Conservation (phyloP, 2,888 invertebrate species). For the Tetheella fluctuosa region DNA sequence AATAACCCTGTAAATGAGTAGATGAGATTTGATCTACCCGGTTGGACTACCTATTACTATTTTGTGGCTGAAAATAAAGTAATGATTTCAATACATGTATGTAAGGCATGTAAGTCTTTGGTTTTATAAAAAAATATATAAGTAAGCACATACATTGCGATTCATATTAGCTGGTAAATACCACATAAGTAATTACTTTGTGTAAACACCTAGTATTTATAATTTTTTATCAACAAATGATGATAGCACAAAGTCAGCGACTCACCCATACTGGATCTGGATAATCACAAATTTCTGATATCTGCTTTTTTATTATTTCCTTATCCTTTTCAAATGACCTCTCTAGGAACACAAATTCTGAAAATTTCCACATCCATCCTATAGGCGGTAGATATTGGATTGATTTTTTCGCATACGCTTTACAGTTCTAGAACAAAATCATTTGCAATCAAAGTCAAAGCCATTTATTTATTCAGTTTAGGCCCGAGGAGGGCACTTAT, state of each 20-base stretch:
- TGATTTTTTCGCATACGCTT: constrained; percentile 97
- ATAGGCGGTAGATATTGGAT: constrained; percentile 95
- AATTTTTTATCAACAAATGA: not conserved
- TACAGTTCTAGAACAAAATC: constrained; percentile 89
- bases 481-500: too few species aligned
- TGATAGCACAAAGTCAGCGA: constrained; percentile 24
- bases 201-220: not conserved
- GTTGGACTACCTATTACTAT: too few species aligned
- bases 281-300: constrained; percentile 92
- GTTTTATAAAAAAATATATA: too few species aligned
- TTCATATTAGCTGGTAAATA: too few species aligned
- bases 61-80: too few species aligned
- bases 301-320: constrained; percentile 90
- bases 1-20: too few species aligned
- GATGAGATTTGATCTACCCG: too few species aligned
- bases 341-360: constrained; percentile 96
- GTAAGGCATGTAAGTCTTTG: too few species aligned
- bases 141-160: too few species aligned
- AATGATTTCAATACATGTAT: too few species aligned
- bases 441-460: not conserved
- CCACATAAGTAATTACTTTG: too few species aligned
- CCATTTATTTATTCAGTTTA: too few species aligned
- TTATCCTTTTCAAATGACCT: constrained; percentile 96
- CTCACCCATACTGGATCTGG: constrained; percentile 95
- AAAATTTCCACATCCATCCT: constrained; percentile 98